Evolutionary conservation across 2,113 vertebrate genomes (phyloP).

Genomic region (Potamarius usumacintae): DNA sequence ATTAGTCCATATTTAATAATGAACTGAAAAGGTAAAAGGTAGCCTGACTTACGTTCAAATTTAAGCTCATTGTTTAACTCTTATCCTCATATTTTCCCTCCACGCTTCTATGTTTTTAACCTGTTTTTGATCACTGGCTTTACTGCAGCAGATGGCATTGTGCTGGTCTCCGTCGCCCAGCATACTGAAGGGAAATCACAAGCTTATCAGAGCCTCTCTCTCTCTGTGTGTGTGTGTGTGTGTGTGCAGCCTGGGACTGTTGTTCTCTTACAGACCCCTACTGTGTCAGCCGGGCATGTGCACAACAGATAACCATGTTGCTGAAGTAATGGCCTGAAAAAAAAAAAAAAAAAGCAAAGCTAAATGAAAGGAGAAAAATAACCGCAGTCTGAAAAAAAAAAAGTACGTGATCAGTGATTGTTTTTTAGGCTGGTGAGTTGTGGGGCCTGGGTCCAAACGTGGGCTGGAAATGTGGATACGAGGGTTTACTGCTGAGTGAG

Average conservation of each 20-base stretch:
- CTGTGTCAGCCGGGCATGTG: conserved; percentile 71
- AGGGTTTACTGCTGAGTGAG: not conserved
- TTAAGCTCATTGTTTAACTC: conserved; percentile 57
- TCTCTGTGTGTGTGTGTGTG: conserved; percentile 20
- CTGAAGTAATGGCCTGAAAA: conserved; percentile 62
- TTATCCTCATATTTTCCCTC: not conserved
- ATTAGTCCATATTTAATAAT: not conserved
- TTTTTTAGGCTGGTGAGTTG: not conserved
- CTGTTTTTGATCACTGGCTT: conserved; percentile 65
- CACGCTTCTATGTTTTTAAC: conserved; percentile 32
- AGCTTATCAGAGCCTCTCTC: conserved; percentile 66
- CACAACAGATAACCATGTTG: conserved; percentile 67
- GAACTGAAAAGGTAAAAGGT: conserved; percentile 10
- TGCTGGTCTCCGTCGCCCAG: conserved; percentile 55
- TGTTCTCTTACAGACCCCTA: conserved; percentile 71
- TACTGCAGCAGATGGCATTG: conserved; percentile 60
- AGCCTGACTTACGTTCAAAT: conserved; percentile 13
- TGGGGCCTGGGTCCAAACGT: not conserved
- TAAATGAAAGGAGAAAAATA: conserved; percentile 43
- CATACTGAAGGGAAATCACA: conserved; percentile 58
- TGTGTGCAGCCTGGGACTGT: conserved; percentile 44
- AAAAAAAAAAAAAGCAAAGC: conserved; percentile 51
- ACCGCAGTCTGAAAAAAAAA: conserved; percentile 33
- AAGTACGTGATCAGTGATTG: not conserved
- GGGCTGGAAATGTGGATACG: not conserved